Percentiles rank a stretch among this genome's conserved stretches.
Conservation (phyloP, 2,888 invertebrate species). For the Eumerus sabulonum region DNA sequence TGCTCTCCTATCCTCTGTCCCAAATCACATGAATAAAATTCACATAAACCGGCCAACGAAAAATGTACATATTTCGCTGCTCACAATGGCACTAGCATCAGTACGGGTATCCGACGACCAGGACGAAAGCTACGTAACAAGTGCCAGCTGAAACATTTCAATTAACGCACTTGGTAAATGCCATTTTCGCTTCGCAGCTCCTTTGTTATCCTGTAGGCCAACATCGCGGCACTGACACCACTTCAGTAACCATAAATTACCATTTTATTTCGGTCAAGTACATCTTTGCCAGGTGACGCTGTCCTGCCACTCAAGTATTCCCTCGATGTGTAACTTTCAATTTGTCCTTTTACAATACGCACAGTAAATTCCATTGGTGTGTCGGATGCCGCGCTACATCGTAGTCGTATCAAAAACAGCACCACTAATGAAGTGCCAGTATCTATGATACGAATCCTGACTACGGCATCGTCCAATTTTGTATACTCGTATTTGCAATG, state of each 20-base stretch:
- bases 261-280: slow-evolving; percentile 33
- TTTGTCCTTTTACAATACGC: slow-evolving; percentile 5
- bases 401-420: not conserved
- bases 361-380: not conserved
- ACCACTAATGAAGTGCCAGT: not conserved
- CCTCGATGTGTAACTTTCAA: slow-evolving; percentile 15
- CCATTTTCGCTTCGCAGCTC: not conserved
- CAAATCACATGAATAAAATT: not conserved
- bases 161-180: slow-evolving; percentile 17
- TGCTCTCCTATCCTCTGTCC: not conserved
- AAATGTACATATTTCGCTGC: too few species aligned
- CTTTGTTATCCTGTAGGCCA: slow-evolving; percentile 13
- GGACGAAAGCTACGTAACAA: not conserved
- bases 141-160: slow-evolving; percentile 19
- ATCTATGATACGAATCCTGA: not conserved
- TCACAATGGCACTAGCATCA: too few species aligned
- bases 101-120: too few species aligned
- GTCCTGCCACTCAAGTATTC: slow-evolving; percentile 14
- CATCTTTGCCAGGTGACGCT: slow-evolving; percentile 26
- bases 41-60: too few species aligned
- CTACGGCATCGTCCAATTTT: slow-evolving; percentile 14
- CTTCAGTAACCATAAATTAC: slow-evolving; percentile 7
- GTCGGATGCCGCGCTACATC: not conserved
- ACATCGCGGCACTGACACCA: not conserved
- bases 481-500: slow-evolving; percentile 10